A percentile compares a stretch with the other conserved stretches of the same genome.
These are phyloP conservation scores for Diaphora mendica DNA, from an alignment of 2,888 invertebrate species.

Conservation along the genomic window DNA sequence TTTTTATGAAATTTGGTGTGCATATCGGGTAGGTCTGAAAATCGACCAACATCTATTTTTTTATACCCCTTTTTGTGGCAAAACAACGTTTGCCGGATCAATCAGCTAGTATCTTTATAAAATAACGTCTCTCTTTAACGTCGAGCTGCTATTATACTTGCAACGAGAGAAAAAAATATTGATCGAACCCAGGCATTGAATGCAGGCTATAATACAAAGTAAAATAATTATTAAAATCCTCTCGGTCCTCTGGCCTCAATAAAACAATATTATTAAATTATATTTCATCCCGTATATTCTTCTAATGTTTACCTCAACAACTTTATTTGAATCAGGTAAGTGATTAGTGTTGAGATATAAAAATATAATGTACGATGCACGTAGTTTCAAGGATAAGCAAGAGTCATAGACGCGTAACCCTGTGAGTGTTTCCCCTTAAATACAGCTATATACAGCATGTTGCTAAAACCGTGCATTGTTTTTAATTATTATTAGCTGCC, in stretches of 20 bases:
- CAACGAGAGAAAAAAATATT: neutral
- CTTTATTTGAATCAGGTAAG: conserved; percentile 5
- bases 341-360: conserved; percentile 19
- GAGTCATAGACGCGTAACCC: conserved; percentile 57
- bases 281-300: neutral
- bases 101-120: no score
- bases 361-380: conserved; percentile 35
- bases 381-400: conserved; percentile 48
- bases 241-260: neutral
- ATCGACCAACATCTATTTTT: no score
- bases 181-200: neutral
- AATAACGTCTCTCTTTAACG: no score
- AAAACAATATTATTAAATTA: conserved; percentile 1
- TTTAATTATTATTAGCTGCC: no score
- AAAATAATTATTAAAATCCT: neutral
- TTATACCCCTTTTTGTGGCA: no score
- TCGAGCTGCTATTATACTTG: neutral
- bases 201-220: neutral
- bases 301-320: conserved; percentile 15
- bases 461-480: conserved; percentile 14
- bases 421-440: conserved; percentile 58
- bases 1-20: no score
- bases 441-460: conserved; percentile 56
- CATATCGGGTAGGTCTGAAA: no score
- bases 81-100: no score